phyloP scores from a whole-genome alignment of 37 sponge, comb jelly and placozoan genomes.

The Axinella damicornis region DNA sequence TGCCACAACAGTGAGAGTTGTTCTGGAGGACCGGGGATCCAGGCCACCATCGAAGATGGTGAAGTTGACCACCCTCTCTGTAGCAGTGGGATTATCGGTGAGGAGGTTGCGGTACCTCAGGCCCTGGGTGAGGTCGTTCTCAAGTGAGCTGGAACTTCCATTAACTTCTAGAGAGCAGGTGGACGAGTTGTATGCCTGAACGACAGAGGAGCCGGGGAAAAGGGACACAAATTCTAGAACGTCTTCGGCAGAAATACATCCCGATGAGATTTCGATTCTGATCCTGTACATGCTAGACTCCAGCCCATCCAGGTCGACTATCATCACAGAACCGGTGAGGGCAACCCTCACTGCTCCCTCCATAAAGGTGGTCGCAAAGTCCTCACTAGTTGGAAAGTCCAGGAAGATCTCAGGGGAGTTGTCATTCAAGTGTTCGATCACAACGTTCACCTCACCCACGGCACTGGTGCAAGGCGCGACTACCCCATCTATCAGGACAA shows the following conservation, averaged over 20 bases:
- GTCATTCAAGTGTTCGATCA: slow-evolving; percentile 73
- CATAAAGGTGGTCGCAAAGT: slow-evolving; percentile 41
- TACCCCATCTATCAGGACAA: slow-evolving; percentile 33
- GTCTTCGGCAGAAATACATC: slow-evolving; percentile 53
- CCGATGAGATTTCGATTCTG: slow-evolving; percentile 6
- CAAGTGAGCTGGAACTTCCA: slow-evolving; percentile 6
- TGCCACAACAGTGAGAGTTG: slow-evolving; percentile 27
- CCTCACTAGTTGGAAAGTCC: slow-evolving; percentile 16
- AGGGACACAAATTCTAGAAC: slow-evolving; percentile 1
- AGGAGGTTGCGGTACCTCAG: slow-evolving; percentile 44
- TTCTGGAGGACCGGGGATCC: neutral
- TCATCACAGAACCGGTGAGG: slow-evolving; percentile 35
- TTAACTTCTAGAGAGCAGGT: slow-evolving; percentile 33
- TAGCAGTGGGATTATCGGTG: slow-evolving; percentile 25
- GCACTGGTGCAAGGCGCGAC: slow-evolving; percentile 14
- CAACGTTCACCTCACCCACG: slow-evolving; percentile 36
- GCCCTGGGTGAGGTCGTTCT: slow-evolving; percentile 13
- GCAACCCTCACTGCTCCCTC: slow-evolving; percentile 42
- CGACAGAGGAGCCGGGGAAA: neutral
- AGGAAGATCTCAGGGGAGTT: slow-evolving; percentile 51
- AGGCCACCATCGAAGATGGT: slow-evolving; percentile 32
- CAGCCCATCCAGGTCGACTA: slow-evolving; percentile 59
- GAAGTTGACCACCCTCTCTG: slow-evolving; percentile 34
- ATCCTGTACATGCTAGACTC: slow-evolving; percentile 37
- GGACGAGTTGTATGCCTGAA: neutral